phyloP scores from a whole-genome alignment of 2,113 vertebrate genomes.

The Melanostigma gelatinosum region DNA sequence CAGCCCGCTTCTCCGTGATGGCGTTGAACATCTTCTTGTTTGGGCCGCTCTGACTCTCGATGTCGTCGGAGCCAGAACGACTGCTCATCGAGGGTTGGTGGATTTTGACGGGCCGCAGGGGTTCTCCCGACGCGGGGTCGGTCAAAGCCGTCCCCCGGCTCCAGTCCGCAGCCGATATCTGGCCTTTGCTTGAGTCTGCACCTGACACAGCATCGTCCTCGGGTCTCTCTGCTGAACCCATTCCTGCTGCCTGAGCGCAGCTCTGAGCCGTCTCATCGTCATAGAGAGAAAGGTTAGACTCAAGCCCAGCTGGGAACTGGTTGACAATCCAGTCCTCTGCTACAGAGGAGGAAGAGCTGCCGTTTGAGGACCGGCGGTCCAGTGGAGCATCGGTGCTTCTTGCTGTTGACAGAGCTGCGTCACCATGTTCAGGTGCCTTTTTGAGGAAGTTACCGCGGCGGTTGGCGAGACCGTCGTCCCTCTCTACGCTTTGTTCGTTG shows the following conservation, averaged over 20 bases:
- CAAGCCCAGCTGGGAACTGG: constrained; percentile 53
- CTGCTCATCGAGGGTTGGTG: constrained; percentile 67
- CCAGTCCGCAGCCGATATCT: constrained; percentile 87
- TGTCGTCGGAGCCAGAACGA: constrained; percentile 33
- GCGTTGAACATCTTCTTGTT: constrained; percentile 80
- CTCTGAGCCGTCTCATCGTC: constrained; percentile 50
- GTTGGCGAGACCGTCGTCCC: not conserved
- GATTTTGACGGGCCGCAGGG: constrained; percentile 87
- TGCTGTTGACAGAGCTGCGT: not conserved
- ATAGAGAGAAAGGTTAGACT: constrained; percentile 56
- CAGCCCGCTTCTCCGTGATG: constrained; percentile 87
- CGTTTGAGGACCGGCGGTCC: constrained; percentile 59
- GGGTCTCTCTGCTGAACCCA: not conserved
- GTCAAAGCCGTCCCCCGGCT: constrained; percentile 86
- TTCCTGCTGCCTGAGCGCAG: constrained; percentile 5
- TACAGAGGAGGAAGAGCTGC: constrained; percentile 79
- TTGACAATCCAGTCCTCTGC: constrained; percentile 79
- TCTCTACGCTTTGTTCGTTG: not conserved
- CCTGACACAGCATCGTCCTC: constrained; percentile 25
- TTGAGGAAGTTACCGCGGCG: not conserved
- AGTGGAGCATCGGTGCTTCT: constrained; percentile 27
- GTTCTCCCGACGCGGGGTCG: constrained; percentile 74
- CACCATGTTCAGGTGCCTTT: constrained; percentile 1
- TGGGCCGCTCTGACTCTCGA: constrained; percentile 51
- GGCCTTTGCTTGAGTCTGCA: constrained; percentile 50